Evolutionary conservation across 2,113 vertebrate species (phyloP).

Genomic region (Butorides virescens): DNA sequence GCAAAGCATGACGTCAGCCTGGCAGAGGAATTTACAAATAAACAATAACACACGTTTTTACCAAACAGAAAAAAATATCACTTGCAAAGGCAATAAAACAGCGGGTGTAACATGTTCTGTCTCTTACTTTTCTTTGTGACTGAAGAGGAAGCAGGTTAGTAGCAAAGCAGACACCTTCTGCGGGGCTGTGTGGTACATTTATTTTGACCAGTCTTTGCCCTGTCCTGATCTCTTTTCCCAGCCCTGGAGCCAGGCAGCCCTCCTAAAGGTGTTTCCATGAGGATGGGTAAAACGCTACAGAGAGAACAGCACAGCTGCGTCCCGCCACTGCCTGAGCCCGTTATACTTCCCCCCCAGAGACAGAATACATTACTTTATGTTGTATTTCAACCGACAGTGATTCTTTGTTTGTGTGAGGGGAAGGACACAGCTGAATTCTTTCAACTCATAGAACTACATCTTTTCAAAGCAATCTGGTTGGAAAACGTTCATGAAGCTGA

Average conservation of each 20-base stretch:
- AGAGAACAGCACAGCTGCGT: not conserved
- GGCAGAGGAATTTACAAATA: slow-evolving; percentile 46
- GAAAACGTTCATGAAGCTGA: not conserved
- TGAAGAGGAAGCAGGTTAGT: not conserved
- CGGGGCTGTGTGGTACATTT: not conserved
- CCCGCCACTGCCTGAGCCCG: not conserved
- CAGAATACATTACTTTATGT: not conserved
- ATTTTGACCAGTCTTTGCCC: not conserved
- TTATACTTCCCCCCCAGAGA: not conserved
- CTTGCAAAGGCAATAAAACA: not conserved
- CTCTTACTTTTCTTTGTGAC: not conserved
- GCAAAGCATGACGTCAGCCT: slow-evolving; percentile 36
- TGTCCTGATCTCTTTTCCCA: not conserved
- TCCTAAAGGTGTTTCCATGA: not conserved
- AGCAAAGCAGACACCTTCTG: not conserved
- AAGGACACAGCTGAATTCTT: not conserved
- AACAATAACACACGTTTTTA: slow-evolving; percentile 41
- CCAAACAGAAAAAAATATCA: slow-evolving; percentile 1
- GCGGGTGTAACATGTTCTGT: not conserved
- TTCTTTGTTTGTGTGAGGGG: not conserved
- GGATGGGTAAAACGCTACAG: not conserved
- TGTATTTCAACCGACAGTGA: not conserved
- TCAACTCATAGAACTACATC: not conserved
- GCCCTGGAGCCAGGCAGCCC: not conserved
- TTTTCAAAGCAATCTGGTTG: not conserved